These are phyloP conservation scores for Nudaria mundana DNA, from an alignment of 2,888 invertebrate genomes.

Conservation along the genomic window DNA sequence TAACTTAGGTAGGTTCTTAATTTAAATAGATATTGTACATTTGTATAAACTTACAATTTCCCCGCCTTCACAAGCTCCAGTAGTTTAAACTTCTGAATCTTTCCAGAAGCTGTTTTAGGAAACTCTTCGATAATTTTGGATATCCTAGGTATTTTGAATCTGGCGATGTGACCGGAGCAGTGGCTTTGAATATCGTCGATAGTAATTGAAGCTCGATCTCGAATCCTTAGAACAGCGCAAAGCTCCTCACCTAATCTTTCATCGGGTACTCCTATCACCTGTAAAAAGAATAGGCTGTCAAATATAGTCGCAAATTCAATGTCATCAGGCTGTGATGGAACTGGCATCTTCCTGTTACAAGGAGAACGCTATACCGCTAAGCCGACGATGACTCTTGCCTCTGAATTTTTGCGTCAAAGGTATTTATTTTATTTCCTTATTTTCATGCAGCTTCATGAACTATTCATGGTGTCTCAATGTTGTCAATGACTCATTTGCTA, in stretches of 20 bases:
- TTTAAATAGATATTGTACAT: too few relatives aligned
- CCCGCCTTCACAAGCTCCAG: slow-evolving; percentile 67
- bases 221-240: slow-evolving; percentile 84
- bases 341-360: too few relatives aligned
- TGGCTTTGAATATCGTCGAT: slow-evolving; percentile 81
- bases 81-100: slow-evolving; percentile 88
- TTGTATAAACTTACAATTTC: not conserved
- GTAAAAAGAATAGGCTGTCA: not conserved
- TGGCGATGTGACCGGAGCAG: slow-evolving; percentile 86
- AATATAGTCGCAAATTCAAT: too few relatives aligned
- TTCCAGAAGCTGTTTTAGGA: slow-evolving; percentile 92
- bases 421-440: too few relatives aligned
- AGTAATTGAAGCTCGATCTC: slow-evolving; percentile 73
- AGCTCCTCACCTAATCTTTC: slow-evolving; percentile 89
- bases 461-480: too few relatives aligned
- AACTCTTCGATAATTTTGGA: slow-evolving; percentile 85
- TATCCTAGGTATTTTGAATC: slow-evolving; percentile 90
- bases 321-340: too few relatives aligned
- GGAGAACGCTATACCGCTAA: too few relatives aligned
- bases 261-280: slow-evolving; percentile 88
- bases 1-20: too few relatives aligned
- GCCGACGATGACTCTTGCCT: too few relatives aligned
- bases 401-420: too few relatives aligned
- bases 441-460: too few relatives aligned
- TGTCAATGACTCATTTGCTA: too few relatives aligned